Base-by-base conservation (phyloP, 1,140 invertebrate species). In the Helicoverpa zea region DNA sequence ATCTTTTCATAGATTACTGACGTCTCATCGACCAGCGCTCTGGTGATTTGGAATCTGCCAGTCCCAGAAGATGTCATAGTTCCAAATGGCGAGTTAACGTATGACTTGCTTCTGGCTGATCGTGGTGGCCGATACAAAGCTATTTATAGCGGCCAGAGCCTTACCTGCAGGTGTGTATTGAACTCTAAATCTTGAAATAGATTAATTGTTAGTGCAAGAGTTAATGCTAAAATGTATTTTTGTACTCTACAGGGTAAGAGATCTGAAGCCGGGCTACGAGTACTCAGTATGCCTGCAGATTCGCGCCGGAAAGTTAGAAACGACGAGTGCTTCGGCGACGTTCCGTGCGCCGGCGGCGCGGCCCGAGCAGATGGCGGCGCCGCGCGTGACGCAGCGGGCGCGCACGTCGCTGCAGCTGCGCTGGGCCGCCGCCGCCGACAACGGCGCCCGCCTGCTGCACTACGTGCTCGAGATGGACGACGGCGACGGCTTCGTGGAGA, bases 381-480 rank as follows among this genome's bases (percentile, higher is more conserved):
- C 96, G 2, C 97, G 97, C 89, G 89, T 97, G 54, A 91, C 96
- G 12, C 92, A 95, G 54, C 95, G 96, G 70, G 95, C 95, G 30
- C 96, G 96, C 84, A 96, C 95, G 81, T 95, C 96, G n/a, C 91
- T 97, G 30, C 96, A 96, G 85, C 89, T 96, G 82, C 95, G 97
- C 64, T 97, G 97, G 96, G 95, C 96, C 88, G 95, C 97, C 43
- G 96, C 97, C 2, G 91, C 94, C 81, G 97, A 98, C 86, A 98
- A 98, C 94, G 98, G 98, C 0, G 96, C 97, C 10, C 96, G 96
- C 85, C 96, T 99, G 70, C 96, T 95, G 23, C 96, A 97, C 81
- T 99, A 98, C 94, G 90, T 97, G 43, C 92, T 99, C 54, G 97
- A 98, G 94, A 97, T 96, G 92, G 97, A 98, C 91, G 96, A 97